Percentiles rank a stretch among this genome's conserved stretches.
These are phyloP conservation scores for Amiota minor DNA, from an alignment of 2,888 invertebrate genomes.

Conservation along the genomic window DNA sequence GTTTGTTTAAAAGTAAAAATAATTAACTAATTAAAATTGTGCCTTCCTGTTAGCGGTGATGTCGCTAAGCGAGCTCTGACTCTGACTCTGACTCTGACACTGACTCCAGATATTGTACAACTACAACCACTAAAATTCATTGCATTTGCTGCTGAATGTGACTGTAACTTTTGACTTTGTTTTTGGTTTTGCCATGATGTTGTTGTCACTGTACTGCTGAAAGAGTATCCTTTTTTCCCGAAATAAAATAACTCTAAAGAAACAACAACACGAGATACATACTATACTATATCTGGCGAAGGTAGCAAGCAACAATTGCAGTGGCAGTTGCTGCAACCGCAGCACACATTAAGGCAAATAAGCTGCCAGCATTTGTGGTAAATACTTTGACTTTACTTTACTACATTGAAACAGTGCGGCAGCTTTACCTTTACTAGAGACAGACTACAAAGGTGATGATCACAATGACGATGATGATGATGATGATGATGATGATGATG, in stretches of 20 bases:
- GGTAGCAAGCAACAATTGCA: slow-evolving; percentile 4
- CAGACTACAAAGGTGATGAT: slow-evolving; percentile 32
- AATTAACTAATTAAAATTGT: slow-evolving; percentile 69
- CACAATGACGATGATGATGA: slow-evolving; percentile 33
- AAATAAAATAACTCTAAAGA: slow-evolving; percentile 5
- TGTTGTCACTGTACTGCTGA: slow-evolving; percentile 21
- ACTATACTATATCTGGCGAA: background rate
- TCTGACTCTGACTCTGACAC: no score
- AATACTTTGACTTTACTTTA: slow-evolving; percentile 59
- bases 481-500: slow-evolving; percentile 32
- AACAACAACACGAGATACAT: slow-evolving; percentile 29
- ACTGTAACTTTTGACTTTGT: slow-evolving; percentile 32
- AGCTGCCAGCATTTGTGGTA: slow-evolving; percentile 59
- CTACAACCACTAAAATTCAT: no score
- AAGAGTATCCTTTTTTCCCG: slow-evolving; percentile 37
- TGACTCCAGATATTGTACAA: no score
- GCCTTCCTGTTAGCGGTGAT: slow-evolving; percentile 51
- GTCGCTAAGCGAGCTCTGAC: slow-evolving; percentile 3
- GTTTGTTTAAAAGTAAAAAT: slow-evolving; percentile 66
- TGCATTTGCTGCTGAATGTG: slow-evolving; percentile 2
- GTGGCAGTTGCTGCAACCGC: slow-evolving; percentile 13
- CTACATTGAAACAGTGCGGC: slow-evolving; percentile 33
- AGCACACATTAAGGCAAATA: slow-evolving; percentile 63
- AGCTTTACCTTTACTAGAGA: slow-evolving; percentile 18
- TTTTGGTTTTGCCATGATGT: slow-evolving; percentile 17